phyloP scores from a whole-genome alignment of 2,113 vertebrate species.

The Butorides virescens region DNA sequence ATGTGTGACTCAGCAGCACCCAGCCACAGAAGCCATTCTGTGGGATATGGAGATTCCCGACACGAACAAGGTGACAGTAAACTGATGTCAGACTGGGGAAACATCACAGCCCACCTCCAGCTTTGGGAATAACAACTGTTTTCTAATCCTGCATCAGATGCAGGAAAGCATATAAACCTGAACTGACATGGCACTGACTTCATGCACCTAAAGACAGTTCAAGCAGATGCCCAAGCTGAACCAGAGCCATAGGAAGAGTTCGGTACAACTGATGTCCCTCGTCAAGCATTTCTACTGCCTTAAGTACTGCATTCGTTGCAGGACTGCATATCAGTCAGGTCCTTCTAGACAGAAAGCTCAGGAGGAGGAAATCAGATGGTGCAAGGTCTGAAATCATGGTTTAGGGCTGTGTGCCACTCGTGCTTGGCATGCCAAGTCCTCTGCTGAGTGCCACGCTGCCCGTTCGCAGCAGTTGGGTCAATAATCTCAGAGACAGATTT shows the following conservation, averaged over 20 bases:
- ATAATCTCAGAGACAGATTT: not conserved
- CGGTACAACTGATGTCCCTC: not conserved
- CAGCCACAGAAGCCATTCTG: not conserved
- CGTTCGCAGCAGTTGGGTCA: not conserved
- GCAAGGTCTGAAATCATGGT: not conserved
- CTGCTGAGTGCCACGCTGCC: not conserved
- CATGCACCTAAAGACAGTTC: not conserved
- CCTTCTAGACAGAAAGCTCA: not conserved
- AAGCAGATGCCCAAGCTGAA: not conserved
- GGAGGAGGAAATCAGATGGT: not conserved
- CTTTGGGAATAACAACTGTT: not conserved
- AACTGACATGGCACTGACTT: not conserved
- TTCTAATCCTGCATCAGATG: not conserved
- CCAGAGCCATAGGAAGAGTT: not conserved
- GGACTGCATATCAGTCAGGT: not conserved
- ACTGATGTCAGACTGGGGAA: not conserved
- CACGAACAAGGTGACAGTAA: not conserved
- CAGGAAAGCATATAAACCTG: not conserved
- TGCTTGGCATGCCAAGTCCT: not conserved
- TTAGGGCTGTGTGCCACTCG: not conserved
- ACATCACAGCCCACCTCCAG: not conserved
- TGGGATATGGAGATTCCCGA: not conserved
- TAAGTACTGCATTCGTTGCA: not conserved
- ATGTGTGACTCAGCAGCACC: not conserved
- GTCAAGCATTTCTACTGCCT: not conserved